A percentile compares a stretch with the other conserved stretches of the same genome.
These are phyloP conservation scores for Andrena dorsata DNA, from an alignment of 2,888 invertebrate genomes.

Conservation along the genomic window DNA sequence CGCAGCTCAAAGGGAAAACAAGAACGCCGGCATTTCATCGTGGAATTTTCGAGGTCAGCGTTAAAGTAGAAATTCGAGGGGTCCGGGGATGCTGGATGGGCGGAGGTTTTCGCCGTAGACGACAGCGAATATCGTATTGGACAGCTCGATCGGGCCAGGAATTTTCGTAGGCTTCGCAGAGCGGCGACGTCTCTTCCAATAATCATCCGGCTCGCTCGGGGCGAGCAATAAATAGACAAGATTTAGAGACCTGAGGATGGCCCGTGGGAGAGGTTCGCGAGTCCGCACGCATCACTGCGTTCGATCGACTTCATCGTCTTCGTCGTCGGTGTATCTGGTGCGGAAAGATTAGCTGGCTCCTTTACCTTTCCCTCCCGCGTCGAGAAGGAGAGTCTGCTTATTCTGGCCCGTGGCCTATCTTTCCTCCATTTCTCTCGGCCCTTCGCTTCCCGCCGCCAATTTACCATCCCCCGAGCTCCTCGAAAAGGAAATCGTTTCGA, in stretches of 20 bases:
- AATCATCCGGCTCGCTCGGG: slow-evolving; percentile 77
- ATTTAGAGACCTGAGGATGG: slow-evolving; percentile 71
- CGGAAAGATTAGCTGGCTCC: slow-evolving; percentile 77
- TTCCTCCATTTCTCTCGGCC: slow-evolving; percentile 32
- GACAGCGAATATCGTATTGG: slow-evolving; percentile 20
- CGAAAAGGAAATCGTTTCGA: slow-evolving; percentile 58
- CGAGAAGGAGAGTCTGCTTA: slow-evolving; percentile 24
- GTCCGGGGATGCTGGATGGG: not conserved
- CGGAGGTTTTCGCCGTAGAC: not conserved
- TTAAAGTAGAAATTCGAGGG: slow-evolving; percentile 21
- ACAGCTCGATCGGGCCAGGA: slow-evolving; percentile 31
- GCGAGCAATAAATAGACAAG: slow-evolving; percentile 81
- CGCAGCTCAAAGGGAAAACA: not conserved
- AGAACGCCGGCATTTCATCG: not conserved
- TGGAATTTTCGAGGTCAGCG: slow-evolving; percentile 1
- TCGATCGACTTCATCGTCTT: slow-evolving; percentile 77
- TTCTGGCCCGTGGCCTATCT: slow-evolving; percentile 30
- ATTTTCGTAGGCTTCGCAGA: slow-evolving; percentile 40
- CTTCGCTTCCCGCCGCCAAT: slow-evolving; percentile 24
- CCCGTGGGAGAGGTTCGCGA: slow-evolving; percentile 63
- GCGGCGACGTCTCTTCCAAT: slow-evolving; percentile 74
- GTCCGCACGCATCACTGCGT: slow-evolving; percentile 78
- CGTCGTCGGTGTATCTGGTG: slow-evolving; percentile 72
- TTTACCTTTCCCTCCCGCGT: slow-evolving; percentile 33
- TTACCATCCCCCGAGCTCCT: slow-evolving; percentile 22